Base-by-base conservation (phyloP, 92 coral and sea anemone genomes). In the Phenganax marumi region DNA sequence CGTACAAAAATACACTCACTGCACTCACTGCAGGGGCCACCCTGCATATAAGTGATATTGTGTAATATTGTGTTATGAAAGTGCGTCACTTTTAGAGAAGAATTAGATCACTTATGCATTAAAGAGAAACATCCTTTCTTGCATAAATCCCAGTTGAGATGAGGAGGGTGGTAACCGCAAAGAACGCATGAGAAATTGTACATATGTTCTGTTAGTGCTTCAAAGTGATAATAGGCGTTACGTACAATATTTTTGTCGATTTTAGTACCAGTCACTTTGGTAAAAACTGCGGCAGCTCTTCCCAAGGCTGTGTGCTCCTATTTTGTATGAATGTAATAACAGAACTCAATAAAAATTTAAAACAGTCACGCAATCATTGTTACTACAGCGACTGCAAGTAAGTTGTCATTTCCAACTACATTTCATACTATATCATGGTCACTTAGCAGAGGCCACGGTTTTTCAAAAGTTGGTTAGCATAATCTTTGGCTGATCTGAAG, bases 101-200 rank as follows among this genome's bases (percentile, higher is more conserved):
- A 8, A 48, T 33, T 12, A 12, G 9, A 6, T 7, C 26, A 80
- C 89, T 81, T 87, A 87, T 75, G 90, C 26, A 84, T 55, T 80
- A 87, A 18, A 16, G 90, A 83, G 64, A 89, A 89, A 26, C 77
- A 65, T 48, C 90, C 92, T 76, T 89, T 89, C 75, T 77, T 89
- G 79, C 85, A 70, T 12, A 79, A 64, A 87, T 89, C 92, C 77
- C 82, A 75, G 73, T 86, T 80, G 39, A 86, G 92, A 21, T 69
- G 46, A 3, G 91, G 87, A 52, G 89, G 91, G 47, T 86, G 39
- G 70, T 73, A 63, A 10, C 91, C 89, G 53, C 89, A 89, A 0
- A 81, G 75, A 17, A 72, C 78, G 69, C 89, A 86, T 8, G 84
- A 12, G 73, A 52, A 89, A 21, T 76, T 58, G 77, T 89, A 86